A percentile compares a stretch with the other conserved stretches of the same genome.
phyloP scores from a whole-genome alignment of 2,113 vertebrate species.

The Pterophyllum scalare region DNA sequence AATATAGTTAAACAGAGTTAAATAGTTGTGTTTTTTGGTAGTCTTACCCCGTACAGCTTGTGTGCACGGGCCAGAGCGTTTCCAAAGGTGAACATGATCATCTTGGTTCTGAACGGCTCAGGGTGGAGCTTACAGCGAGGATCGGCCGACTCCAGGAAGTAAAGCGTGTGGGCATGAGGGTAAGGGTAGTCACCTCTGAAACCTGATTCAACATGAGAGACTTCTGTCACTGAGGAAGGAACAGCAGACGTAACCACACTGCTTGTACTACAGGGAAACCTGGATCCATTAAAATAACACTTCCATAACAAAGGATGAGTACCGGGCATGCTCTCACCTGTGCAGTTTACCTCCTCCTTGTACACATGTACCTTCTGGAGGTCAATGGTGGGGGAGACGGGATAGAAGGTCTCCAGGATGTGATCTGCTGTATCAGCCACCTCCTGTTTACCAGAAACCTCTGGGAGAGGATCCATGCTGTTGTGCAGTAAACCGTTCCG shows the following conservation, averaged over 20 bases:
- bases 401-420: slow-evolving; percentile 87
- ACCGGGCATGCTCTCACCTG: slow-evolving; percentile 75
- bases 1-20: background rate
- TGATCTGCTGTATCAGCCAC: slow-evolving; percentile 81
- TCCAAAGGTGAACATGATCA: slow-evolving; percentile 90
- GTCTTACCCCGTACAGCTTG: slow-evolving; percentile 83
- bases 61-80: slow-evolving; percentile 86
- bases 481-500: slow-evolving; percentile 81
- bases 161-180: slow-evolving; percentile 88
- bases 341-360: slow-evolving; percentile 71
- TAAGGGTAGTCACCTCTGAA: slow-evolving; percentile 84
- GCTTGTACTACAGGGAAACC: background rate
- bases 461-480: slow-evolving; percentile 82
- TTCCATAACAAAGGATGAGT: too few species aligned
- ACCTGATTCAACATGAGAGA: slow-evolving; percentile 74
- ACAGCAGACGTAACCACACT: background rate
- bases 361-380: slow-evolving; percentile 86
- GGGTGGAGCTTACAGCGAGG: slow-evolving; percentile 69
- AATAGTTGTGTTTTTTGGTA: background rate
- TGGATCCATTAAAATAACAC: background rate
- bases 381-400: slow-evolving; percentile 90
- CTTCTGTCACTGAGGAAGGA: accelerated
- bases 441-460: slow-evolving; percentile 83
- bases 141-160: slow-evolving; percentile 78
- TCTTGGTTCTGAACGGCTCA: slow-evolving; percentile 87